Base-by-base conservation (phyloP, 2,888 invertebrate species). In the Dyspetes luteomarginatus region DNA sequence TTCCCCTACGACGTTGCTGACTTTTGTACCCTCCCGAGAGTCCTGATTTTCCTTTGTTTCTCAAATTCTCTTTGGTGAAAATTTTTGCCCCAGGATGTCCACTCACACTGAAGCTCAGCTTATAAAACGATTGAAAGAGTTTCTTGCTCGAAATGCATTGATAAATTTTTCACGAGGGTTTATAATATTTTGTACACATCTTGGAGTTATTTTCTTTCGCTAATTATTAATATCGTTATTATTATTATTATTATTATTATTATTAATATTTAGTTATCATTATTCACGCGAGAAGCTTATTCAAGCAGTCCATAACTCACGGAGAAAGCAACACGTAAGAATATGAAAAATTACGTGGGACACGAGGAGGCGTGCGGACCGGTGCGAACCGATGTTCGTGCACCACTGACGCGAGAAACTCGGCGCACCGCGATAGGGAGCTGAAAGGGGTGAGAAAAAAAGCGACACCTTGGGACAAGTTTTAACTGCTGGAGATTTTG, bases 331-430 rank as follows among this genome's bases (percentile, higher is more conserved):
- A 50, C 4, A 17, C 22, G 45, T 15, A 22, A 26, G 41, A 65
- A 19, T 36, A 36, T 36, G 9, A 36, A 36, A 36, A 30, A 36
- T 43, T 19, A 26, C 43, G 52, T 9, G 50, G 12, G 24, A 69
- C 73, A 72, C 60, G 74, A 79, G 76, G 71, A 79, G 24, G 58
- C 56, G 76, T 68, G 77, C 86, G 84, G n/a, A 86, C 86, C 88
- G 87, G 87, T 88, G 86, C 86, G 85, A 89, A 88, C 73, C 87
- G 86, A 85, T 85, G 88, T 87, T 9, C 36, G 86, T 86, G 88
- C 87, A 87, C 84, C 84, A 86, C 84, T 87, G 71, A 36, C 12
- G 36, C 36, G 36, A 36, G 36, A 36, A 12, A 36, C 9, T 7
- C 36, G 36, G 1, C 12, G 36, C 36, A 36, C 9, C 36, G 12